These are phyloP conservation scores for Gopherus flavomarginatus DNA, from an alignment of 2,113 vertebrate genomes.

Conservation along the genomic window DNA sequence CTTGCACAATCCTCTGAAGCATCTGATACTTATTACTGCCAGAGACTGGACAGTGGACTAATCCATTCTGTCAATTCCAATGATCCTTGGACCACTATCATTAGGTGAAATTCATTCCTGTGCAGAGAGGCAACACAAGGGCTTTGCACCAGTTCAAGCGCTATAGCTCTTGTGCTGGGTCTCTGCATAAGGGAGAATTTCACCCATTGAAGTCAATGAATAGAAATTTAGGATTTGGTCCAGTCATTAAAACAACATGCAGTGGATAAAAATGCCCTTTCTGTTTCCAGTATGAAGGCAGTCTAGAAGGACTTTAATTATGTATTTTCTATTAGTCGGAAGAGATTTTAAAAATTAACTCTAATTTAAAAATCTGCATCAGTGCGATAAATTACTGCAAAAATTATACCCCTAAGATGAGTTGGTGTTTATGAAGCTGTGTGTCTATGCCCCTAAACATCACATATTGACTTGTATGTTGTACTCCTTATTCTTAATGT, in stretches of 20 bases:
- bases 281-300: background rate
- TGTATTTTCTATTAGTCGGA: background rate
- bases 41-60: background rate
- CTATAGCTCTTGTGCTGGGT: constrained; percentile 20
- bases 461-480: background rate
- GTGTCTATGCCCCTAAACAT: background rate
- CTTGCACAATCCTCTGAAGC: background rate
- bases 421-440: background rate
- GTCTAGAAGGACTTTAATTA: background rate
- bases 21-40: too few relatives aligned
- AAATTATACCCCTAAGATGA: too few relatives aligned
- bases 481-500: too few relatives aligned
- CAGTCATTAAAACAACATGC: background rate
- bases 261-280: background rate
- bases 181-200: background rate
- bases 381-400: background rate
- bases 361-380: background rate
- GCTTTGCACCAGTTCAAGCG: constrained; percentile 22
- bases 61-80: constrained; percentile 44
- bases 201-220: background rate
- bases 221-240: background rate
- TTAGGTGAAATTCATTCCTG: constrained; percentile 25
- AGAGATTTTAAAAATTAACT: background rate
- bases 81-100: background rate
- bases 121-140: constrained; percentile 15